Evolutionary conservation across 1,140 invertebrate species (phyloP).

Genomic region (Pachypeltis micranthus): DNA sequence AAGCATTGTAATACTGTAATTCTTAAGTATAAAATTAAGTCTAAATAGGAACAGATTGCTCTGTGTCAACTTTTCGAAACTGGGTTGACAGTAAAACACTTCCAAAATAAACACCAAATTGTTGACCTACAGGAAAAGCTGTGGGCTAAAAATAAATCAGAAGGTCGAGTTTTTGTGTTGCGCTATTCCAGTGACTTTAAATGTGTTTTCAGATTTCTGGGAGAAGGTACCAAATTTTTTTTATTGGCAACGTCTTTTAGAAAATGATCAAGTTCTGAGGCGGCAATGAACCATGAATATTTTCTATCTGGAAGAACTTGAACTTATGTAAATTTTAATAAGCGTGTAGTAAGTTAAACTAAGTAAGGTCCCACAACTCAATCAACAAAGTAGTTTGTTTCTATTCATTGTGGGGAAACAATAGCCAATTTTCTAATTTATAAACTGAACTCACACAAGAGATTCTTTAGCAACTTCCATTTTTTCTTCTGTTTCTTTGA

Average conservation of each 20-base stretch:
- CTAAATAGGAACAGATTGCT: background rate
- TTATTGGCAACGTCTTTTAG: no score
- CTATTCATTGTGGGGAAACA: background rate
- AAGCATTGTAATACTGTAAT: background rate
- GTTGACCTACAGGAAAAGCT: no score
- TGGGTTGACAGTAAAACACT: no score
- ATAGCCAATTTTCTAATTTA: background rate
- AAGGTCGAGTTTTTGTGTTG: no score
- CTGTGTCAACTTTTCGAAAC: background rate
- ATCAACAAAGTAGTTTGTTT: background rate
- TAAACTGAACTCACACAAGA: constrained; percentile 41
- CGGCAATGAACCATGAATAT: background rate
- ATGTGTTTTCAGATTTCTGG: no score
- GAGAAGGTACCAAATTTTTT: no score
- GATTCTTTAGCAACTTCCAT: constrained; percentile 48
- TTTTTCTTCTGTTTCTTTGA: constrained; percentile 46
- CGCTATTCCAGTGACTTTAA: no score
- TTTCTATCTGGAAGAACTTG: background rate
- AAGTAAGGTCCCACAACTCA: background rate
- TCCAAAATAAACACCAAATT: no score
- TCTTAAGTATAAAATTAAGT: background rate
- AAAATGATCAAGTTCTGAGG: no score
- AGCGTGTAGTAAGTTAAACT: background rate
- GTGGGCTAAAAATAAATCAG: no score
- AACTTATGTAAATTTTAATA: background rate